These are phyloP conservation scores for Cheiracanthium punctorium DNA, from an alignment of 2,888 invertebrate species.

Conservation along the genomic window DNA sequence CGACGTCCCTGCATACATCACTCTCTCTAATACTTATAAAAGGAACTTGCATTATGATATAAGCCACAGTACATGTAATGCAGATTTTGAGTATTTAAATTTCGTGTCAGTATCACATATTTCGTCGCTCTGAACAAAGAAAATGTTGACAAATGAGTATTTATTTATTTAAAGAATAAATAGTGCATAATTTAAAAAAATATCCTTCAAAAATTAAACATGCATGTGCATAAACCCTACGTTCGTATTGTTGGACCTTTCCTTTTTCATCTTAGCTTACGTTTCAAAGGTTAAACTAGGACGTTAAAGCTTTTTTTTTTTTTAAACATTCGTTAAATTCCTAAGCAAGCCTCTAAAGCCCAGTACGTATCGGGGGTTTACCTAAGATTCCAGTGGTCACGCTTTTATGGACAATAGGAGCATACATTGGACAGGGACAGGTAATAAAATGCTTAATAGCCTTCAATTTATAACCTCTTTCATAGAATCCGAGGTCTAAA, in stretches of 20 bases:
- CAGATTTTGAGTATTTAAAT: no score
- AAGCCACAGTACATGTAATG: no score
- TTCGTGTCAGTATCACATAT: no score
- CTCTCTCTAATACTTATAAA: no score
- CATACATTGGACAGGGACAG: conserved; percentile 30
- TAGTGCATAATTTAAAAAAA: no score
- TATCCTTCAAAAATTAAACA: no score
- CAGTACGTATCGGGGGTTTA: conserved; percentile 47
- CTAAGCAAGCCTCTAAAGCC: conserved; percentile 42
- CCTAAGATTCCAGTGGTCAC: conserved; percentile 55
- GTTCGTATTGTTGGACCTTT: neutral
- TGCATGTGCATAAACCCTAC: no score
- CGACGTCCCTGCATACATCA: no score
- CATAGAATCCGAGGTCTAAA: conserved; percentile 41
- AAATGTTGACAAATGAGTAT: no score
- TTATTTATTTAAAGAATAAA: no score
- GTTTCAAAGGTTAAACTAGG: neutral
- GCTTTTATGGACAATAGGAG: conserved; percentile 51
- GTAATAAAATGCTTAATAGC: conserved; percentile 66
- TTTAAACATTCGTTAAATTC: conserved; percentile 37
- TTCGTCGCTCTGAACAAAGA: no score
- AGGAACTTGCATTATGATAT: no score
- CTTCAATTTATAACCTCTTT: conserved; percentile 52
- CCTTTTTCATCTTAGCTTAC: neutral
- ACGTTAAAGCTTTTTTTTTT: neutral